A percentile compares a stretch with the other conserved stretches of the same genome.
Conservation (phyloP, 2,888 invertebrate species). For the Cataglyphis altisquamis region DNA sequence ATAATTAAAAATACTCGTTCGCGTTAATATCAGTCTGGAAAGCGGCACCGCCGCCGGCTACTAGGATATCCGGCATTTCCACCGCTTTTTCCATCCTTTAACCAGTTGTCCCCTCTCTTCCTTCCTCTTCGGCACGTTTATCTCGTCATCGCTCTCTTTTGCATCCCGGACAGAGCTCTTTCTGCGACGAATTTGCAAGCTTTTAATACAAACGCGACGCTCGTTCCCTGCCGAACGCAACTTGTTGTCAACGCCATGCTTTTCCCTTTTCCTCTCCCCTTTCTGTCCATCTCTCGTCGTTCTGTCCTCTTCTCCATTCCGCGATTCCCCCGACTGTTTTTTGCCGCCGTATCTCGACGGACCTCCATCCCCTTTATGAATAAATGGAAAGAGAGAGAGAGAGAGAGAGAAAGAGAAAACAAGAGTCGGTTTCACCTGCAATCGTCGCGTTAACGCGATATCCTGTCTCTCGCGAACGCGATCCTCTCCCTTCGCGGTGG, state of each 20-base stretch:
- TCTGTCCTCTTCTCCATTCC: slow-evolving; percentile 29
- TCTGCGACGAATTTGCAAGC: slow-evolving; percentile 77
- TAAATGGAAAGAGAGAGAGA: slow-evolving; percentile 66
- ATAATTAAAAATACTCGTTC: slow-evolving; percentile 83
- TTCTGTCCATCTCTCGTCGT: slow-evolving; percentile 2
- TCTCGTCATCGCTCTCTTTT: slow-evolving; percentile 73
- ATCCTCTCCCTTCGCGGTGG: slow-evolving; percentile 42
- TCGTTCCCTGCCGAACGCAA: slow-evolving; percentile 74
- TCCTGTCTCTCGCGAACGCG: slow-evolving; percentile 61
- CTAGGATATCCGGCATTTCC: slow-evolving; percentile 71
- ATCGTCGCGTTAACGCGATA: slow-evolving; percentile 72
- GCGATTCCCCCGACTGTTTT: slow-evolving; percentile 41
- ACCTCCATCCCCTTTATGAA: slow-evolving; percentile 71
- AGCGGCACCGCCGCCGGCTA: slow-evolving; percentile 64
- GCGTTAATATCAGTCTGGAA: slow-evolving; percentile 64
- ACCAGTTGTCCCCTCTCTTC: slow-evolving; percentile 11
- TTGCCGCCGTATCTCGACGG: slow-evolving; percentile 54
- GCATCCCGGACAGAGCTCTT: slow-evolving; percentile 72
- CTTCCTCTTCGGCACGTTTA: slow-evolving; percentile 50
- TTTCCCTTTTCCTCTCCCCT: slow-evolving; percentile 6
- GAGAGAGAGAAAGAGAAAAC: slow-evolving; percentile 2
- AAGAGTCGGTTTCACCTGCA: slow-evolving; percentile 73
- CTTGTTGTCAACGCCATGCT: slow-evolving; percentile 69
- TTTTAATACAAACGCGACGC: slow-evolving; percentile 79
- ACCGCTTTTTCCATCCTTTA: slow-evolving; percentile 74